Base-by-base conservation (phyloP, 2,797 vertebrate genomes). In the Ciconia nigra region DNA sequence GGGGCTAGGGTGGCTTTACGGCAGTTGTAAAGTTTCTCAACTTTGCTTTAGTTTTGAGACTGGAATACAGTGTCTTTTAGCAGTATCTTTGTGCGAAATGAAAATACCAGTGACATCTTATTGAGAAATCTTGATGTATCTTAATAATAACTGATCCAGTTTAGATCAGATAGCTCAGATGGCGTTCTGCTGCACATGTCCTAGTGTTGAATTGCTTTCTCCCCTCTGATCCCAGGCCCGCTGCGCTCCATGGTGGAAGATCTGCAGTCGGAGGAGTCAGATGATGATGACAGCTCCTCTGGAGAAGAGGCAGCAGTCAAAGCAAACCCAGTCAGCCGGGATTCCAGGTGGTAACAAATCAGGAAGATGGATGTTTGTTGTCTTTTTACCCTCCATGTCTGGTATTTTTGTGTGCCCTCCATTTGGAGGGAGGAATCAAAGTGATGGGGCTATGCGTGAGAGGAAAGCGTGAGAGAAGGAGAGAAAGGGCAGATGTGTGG, bases 231-330 rank as follows among this genome's bases (percentile, higher is more conserved):
- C 37, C 39, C 79, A 98, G 98, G 98, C 7, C 99, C 99, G 0
- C 98, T 99, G 79, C 99, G 99, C 83, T 99, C 99, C 47, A 99
- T 99, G 99, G 99, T 99, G 96, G 99, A 99, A 93, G 98, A 99
- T 93, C 98, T 99, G 89, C 99, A 99, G 97, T 99, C 99, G 0
- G 99, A 99, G 74, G 99, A 99, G 95, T 99, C 99, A 0, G 99
- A 99, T 1, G 99, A 99, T 12, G 99, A 99, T 1, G 99, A 99
- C 98, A 99, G 99, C 96, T 99, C 99, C 77, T 99, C 99, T 0
- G 99, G 99, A 31, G 99, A 99, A 67, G 99, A 99, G 96, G 98
- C 98, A 6, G 97, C 99, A 2, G 97, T 98, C 71, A 99, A 99
- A 97, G 98, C 98, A 22, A 99, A 99, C 96, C 98, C 99, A 2